Evolutionary conservation across 2,888 invertebrate genomes (phyloP).

Genomic region (Sepiola atlantica): DNA sequence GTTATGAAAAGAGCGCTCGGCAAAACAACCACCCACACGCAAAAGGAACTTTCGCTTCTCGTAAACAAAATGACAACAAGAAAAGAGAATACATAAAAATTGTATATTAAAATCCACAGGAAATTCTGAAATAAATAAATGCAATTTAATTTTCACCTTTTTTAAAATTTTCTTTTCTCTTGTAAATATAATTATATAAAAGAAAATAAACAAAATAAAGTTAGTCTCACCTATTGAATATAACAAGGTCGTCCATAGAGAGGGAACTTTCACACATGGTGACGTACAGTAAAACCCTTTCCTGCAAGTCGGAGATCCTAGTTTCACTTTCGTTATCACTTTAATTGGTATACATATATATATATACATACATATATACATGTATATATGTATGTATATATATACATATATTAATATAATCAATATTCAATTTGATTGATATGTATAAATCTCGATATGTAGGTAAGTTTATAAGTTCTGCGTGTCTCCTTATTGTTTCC

Average conservation of each 20-base stretch:
- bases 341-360: no score
- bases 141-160: not conserved
- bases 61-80: not conserved
- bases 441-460: not conserved
- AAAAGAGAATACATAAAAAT: not conserved
- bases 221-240: conserved; percentile 39
- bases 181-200: not conserved
- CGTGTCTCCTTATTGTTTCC: not conserved
- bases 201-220: not conserved
- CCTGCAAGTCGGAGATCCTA: not conserved
- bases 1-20: not conserved
- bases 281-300: conserved; percentile 16
- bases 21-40: not conserved
- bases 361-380: not conserved
- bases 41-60: not conserved
- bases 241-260: conserved; percentile 39
- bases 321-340: not conserved
- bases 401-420: not conserved
- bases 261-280: conserved; percentile 42
- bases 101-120: not conserved
- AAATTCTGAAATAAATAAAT: not conserved
- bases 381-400: not conserved
- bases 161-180: not conserved
- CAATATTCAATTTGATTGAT: not conserved
- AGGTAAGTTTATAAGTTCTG: not conserved